Conservation (phyloP, 2,113 vertebrate species). For the Oryzias javanicus region DNA sequence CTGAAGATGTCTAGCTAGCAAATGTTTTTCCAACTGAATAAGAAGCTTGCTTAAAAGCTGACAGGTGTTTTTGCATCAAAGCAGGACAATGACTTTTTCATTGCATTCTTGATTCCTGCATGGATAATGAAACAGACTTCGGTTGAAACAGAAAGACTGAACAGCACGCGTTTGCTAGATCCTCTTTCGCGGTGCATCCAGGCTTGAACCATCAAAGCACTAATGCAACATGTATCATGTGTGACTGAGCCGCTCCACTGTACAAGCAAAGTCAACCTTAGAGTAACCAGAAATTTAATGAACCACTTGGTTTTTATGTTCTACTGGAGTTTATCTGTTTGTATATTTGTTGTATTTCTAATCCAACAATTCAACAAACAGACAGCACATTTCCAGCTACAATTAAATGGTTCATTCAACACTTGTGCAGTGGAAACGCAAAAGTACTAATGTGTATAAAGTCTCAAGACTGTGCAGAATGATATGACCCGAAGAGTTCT, state of each 20-base stretch:
- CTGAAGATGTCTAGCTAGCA: not conserved
- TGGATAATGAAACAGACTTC: slow-evolving; percentile 33
- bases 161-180: slow-evolving; percentile 40
- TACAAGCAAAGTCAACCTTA: slow-evolving; percentile 7
- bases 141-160: slow-evolving; percentile 26
- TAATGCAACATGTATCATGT: slow-evolving; percentile 19
- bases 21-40: not conserved
- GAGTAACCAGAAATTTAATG: not conserved
- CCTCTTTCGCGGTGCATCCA: slow-evolving; percentile 19
- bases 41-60: slow-evolving; percentile 20
- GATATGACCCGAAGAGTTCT: slow-evolving; percentile 43
- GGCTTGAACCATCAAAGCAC: slow-evolving; percentile 33
- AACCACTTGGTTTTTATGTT: not conserved
- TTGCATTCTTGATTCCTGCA: slow-evolving; percentile 66
- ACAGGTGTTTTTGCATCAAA: not conserved
- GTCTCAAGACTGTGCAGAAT: slow-evolving; percentile 16
- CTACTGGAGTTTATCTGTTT: not conserved
- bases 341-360: not conserved
- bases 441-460: slow-evolving; percentile 10
- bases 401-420: not conserved
- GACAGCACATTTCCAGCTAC: not conserved
- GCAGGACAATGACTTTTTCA: not conserved
- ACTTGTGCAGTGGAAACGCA: slow-evolving; percentile 57
- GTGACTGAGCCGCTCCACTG: slow-evolving; percentile 51
- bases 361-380: not conserved